Conservation (phyloP, 2,888 invertebrate genomes). For the Drosophila picticornis region DNA sequence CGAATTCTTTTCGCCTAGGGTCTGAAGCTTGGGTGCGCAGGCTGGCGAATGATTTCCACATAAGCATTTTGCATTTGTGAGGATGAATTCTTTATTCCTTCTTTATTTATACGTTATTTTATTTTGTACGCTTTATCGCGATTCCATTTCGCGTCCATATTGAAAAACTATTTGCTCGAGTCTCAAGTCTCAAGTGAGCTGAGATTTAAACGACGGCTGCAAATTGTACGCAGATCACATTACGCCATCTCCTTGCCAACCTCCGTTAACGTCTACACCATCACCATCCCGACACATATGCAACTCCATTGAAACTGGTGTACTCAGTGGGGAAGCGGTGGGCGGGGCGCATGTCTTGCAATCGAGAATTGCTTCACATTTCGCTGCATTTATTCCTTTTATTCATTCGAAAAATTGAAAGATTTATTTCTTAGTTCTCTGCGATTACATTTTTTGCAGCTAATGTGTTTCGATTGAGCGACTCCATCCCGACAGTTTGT, state of each 20-base stretch:
- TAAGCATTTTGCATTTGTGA: constrained; percentile 64
- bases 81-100: constrained; percentile 51
- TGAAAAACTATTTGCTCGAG: constrained; percentile 76
- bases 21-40: constrained; percentile 10
- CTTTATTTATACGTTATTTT: constrained; percentile 73
- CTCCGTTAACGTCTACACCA: not conserved
- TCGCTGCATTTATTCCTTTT: constrained; percentile 68
- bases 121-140: constrained; percentile 56
- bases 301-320: constrained; percentile 31
- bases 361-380: constrained; percentile 73
- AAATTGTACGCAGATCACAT: constrained; percentile 81
- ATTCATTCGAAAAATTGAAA: constrained; percentile 83
- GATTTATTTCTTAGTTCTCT: constrained; percentile 83
- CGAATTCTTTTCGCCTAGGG: constrained; percentile 16
- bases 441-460: constrained; percentile 72
- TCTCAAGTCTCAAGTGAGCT: constrained; percentile 77
- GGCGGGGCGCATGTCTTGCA: constrained; percentile 41
- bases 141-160: constrained; percentile 63
- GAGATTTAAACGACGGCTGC: constrained; percentile 73
- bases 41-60: constrained; percentile 65
- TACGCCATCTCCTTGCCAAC: constrained; percentile 37
- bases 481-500: constrained; percentile 70
- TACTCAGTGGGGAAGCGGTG: constrained; percentile 13
- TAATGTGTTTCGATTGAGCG: constrained; percentile 77
- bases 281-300: constrained; percentile 50